Evolutionary conservation across 1,140 invertebrate species (phyloP).

Genomic region (Arion vulgaris): DNA sequence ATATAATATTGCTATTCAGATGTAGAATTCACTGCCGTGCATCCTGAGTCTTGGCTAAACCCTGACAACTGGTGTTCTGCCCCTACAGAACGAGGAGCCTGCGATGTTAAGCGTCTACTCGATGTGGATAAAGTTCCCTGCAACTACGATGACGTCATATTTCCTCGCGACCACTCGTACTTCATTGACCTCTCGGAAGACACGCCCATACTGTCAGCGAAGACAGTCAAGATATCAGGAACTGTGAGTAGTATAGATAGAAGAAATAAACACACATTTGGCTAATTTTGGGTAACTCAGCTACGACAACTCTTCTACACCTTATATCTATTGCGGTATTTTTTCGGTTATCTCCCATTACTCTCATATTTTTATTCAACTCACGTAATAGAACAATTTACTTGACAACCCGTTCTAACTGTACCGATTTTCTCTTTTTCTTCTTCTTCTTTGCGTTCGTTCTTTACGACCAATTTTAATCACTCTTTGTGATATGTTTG

Average conservation of each 20-base stretch:
- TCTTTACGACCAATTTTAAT: no score
- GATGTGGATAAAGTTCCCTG: constrained; percentile 64
- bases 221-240: constrained; percentile 60
- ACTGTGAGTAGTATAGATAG: constrained; percentile 50
- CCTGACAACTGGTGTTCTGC: constrained; percentile 62
- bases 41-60: constrained; percentile 59
- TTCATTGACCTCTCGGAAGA: constrained; percentile 54
- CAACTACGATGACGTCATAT: constrained; percentile 58
- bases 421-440: no score
- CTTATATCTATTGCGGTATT: no score
- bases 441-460: no score
- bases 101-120: constrained; percentile 44
- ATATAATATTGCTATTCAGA: constrained; percentile 44
- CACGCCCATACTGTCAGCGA: constrained; percentile 47
- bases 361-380: no score
- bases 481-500: no score
- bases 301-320: no score
- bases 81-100: constrained; percentile 44
- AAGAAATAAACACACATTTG: no score
- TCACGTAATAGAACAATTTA: no score
- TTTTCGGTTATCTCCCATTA: no score
- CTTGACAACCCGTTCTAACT: no score
- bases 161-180: constrained; percentile 57
- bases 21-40: constrained; percentile 54
- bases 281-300: no score